Evolutionary conservation across 2,888 invertebrate species (phyloP), one percentile per base, ranked within the genome.

Genomic region (Platycheirus albimanus): DNA sequence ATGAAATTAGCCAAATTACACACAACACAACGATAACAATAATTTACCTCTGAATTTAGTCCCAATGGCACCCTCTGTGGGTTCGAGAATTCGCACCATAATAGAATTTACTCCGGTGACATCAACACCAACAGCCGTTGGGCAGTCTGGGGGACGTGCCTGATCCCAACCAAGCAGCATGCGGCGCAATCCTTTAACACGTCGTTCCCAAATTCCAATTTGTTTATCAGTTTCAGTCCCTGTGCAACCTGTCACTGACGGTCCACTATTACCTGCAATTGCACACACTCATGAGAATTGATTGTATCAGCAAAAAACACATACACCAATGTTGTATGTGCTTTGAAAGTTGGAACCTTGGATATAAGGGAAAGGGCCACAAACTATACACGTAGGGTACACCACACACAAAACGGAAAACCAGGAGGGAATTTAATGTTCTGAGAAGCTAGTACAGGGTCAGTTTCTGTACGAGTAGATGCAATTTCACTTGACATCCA

Each of bases 101-200:
- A 95, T 92, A 30, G 94, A 93, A 56, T 92, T 93, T 83, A 92
- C 94, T 88, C 93, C 94, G 70, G 92, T 94, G 71, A 90, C 94
- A 89, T 86, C 93, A 43, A 97, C 92, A 8, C 94, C 94, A 0
- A 97, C 95, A 15, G 95, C 91, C n/a, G 94, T 93, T 0, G 97
- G 96, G 4, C 94, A 93, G 87, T 96, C 95, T 43, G 98, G 98
- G 0, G 95, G 94, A 36, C 96, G 92, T 10, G 96, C 94, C 90
- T 97, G 96, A 87, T 97, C 96, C 92, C 97, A 97, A 52, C 98
- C 98, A 30, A 95, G 92, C 38, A 96, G 93, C 93, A 98, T 94
- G 43, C 93, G 91, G 79, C 93, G 88, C 72, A 91, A 85, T n/a
- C 91, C 91, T 87, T 91, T 91, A 4, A 91, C 88, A 20, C 91